Evolutionary conservation across 2,888 invertebrate species (phyloP).

Genomic region (Thysanoteuthis rhombus): DNA sequence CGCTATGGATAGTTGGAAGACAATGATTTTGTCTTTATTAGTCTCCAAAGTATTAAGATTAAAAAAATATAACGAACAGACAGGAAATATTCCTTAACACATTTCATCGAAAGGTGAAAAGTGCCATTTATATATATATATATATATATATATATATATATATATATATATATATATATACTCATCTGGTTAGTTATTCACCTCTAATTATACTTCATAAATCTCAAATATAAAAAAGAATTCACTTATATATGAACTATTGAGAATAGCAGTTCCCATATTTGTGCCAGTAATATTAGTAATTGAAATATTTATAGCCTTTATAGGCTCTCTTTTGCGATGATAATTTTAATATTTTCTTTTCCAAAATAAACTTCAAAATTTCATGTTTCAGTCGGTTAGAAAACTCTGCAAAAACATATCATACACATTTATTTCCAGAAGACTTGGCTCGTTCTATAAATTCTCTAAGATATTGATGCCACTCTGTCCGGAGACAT

Average conservation of each 20-base stretch:
- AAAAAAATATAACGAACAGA: too few relatives aligned
- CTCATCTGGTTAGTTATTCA: not conserved
- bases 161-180: not conserved
- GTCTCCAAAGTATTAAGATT: too few relatives aligned
- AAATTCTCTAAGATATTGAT: constrained; percentile 12
- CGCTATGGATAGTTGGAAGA: too few relatives aligned
- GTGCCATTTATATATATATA: not conserved
- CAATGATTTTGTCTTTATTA: too few relatives aligned
- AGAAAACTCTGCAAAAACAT: not conserved
- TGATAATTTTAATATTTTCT: not conserved
- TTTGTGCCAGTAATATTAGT: not conserved
- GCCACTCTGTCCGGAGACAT: not conserved
- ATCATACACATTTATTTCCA: not conserved
- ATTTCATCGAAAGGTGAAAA: not conserved
- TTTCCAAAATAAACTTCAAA: not conserved
- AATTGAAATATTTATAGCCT: not conserved
- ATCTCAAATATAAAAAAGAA: not conserved
- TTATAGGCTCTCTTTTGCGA: not conserved
- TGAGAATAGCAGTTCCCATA: not conserved
- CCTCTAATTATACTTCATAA: not conserved
- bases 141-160: not conserved
- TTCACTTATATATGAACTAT: not conserved
- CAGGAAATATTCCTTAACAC: too few relatives aligned
- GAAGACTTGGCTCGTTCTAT: not conserved
- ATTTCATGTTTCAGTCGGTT: not conserved